Evolutionary conservation across 2,888 invertebrate species (phyloP).

Genomic region (Drosophila anceps): DNA sequence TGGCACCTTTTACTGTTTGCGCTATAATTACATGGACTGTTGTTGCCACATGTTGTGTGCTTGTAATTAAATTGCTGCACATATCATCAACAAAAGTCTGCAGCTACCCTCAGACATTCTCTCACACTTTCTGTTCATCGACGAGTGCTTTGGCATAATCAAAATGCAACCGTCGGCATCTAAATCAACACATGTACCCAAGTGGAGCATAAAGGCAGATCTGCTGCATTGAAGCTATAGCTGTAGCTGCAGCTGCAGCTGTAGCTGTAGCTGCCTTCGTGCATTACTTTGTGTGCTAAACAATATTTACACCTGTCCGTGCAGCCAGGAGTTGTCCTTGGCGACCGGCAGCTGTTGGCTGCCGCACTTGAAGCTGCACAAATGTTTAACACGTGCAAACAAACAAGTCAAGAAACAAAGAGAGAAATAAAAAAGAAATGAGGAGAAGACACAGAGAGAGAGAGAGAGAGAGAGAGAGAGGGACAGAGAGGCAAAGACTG

Average conservation of each 20-base stretch:
- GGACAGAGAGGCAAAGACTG: no score
- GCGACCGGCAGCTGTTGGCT: conserved; percentile 37
- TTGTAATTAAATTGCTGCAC: conserved; percentile 74
- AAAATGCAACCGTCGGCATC: conserved; percentile 72
- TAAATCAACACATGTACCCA: conserved; percentile 46
- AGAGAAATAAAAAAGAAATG: neutral
- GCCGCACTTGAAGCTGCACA: conserved; percentile 54
- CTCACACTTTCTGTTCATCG: conserved; percentile 36
- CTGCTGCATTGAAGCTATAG: conserved; percentile 1
- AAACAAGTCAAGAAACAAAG: conserved; percentile 55
- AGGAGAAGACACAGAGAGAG: neutral
- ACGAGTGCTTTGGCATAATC: conserved; percentile 65
- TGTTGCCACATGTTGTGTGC: conserved; percentile 71
- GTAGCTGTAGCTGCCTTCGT: neutral
- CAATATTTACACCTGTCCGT: conserved; percentile 75
- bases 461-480: conserved; percentile 4
- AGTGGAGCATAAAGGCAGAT: conserved; percentile 11
- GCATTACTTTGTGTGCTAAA: conserved; percentile 64
- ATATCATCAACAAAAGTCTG: conserved; percentile 55
- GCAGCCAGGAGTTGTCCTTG: conserved; percentile 69
- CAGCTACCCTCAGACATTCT: conserved; percentile 24
- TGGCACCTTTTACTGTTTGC: conserved; percentile 58
- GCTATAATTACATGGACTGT: conserved; percentile 45
- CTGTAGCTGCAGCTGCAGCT: conserved; percentile 2
- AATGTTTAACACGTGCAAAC: conserved; percentile 70